These are phyloP conservation scores for Zosterops pallidus DNA, from an alignment of 2,113 vertebrate species.

Conservation along the genomic window DNA sequence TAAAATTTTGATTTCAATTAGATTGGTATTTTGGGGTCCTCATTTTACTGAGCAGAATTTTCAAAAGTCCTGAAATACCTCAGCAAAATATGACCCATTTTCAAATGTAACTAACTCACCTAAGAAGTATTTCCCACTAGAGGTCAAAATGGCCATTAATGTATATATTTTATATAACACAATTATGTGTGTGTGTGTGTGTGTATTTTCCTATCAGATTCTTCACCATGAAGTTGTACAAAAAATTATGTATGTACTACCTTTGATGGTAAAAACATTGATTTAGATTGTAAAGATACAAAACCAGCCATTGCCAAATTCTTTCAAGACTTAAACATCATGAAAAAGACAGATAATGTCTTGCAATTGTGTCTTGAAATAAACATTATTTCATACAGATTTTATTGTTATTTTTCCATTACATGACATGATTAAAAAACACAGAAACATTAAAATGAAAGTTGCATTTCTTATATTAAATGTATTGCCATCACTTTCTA, in stretches of 20 bases:
- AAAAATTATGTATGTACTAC: not conserved
- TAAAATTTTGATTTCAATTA: not conserved
- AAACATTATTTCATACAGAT: not conserved
- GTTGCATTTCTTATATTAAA: not conserved
- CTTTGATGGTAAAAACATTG: not conserved
- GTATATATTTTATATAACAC: not conserved
- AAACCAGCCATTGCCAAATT: not conserved
- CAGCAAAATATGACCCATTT: not conserved
- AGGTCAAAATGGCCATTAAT: not conserved
- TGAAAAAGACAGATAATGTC: not conserved
- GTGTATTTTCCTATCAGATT: not conserved
- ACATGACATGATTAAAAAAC: not conserved
- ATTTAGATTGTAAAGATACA: not conserved
- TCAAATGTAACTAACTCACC: not conserved
- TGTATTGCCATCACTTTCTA: not conserved
- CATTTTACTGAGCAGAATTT: not conserved
- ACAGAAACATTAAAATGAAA: not conserved
- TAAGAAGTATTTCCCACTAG: not conserved
- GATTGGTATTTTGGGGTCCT: not conserved
- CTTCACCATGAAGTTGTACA: not conserved
- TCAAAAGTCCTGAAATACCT: not conserved
- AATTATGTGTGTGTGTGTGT: rapidly evolving
- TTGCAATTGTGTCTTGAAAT: not conserved
- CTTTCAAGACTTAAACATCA: not conserved
- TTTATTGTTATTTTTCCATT: not conserved